phyloP scores from a whole-genome alignment of 2,797 vertebrate species.

The Liasis olivaceus region DNA sequence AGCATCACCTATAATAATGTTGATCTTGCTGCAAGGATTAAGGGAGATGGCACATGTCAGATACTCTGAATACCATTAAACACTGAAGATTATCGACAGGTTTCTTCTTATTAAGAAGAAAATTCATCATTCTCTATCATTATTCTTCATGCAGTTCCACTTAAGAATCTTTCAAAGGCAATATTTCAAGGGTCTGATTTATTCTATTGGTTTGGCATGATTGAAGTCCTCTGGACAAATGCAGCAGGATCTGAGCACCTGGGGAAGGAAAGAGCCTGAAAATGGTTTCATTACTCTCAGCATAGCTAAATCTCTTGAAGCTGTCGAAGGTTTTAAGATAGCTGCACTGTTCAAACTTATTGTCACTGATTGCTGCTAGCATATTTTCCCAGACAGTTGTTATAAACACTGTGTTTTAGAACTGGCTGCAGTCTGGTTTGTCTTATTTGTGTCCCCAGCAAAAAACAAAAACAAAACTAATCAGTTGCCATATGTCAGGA shows the following conservation, averaged over 20 bases:
- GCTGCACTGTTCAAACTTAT: background rate
- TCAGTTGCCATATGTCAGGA: background rate
- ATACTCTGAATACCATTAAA: no score
- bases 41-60: background rate
- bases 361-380: background rate
- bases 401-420: background rate
- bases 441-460: conserved; percentile 31
- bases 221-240: background rate
- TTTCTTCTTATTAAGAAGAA: background rate
- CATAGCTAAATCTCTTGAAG: background rate
- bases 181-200: background rate
- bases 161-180: background rate
- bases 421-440: background rate
- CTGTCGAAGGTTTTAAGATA: background rate
- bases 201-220: background rate
- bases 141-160: background rate
- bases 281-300: background rate
- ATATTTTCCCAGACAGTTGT: background rate
- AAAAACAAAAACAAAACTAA: background rate
- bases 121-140: no score
- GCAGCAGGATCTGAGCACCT: background rate
- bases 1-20: background rate
- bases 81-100: background rate
- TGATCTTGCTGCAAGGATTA: background rate
- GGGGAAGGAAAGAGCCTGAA: background rate